phyloP scores from a whole-genome alignment of 1,140 invertebrate genomes.

The Diuraphis noxia region DNA sequence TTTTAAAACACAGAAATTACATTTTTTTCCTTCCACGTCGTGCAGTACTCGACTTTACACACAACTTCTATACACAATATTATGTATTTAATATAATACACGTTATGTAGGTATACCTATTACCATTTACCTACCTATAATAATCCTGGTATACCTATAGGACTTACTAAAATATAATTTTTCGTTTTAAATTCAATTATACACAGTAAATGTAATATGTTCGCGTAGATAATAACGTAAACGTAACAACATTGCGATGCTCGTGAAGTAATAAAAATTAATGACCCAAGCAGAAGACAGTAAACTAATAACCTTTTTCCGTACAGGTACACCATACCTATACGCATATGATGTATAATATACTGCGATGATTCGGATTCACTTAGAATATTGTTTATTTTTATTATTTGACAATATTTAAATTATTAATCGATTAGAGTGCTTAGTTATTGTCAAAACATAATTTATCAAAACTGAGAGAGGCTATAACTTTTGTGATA shows the following conservation, averaged over 20 bases:
- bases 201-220: not conserved
- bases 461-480: not conserved
- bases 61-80: not conserved
- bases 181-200: slow-evolving; percentile 6
- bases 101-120: not conserved
- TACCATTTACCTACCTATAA: not conserved
- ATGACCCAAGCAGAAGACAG: not conserved
- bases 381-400: not conserved
- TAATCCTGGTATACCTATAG: not conserved
- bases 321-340: not conserved
- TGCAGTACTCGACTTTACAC: not conserved
- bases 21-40: not conserved
- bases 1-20: not conserved
- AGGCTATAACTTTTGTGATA: not conserved
- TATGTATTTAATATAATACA: not conserved
- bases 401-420: not conserved
- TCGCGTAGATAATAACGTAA: not conserved
- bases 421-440: slow-evolving; percentile 9
- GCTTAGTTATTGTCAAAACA: not conserved
- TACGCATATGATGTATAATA: not conserved
- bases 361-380: not conserved
- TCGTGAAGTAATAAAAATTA: not conserved
- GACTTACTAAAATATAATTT: not conserved
- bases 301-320: not conserved
- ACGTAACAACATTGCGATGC: not conserved